Conservation (phyloP, 2,113 vertebrate species). For the Psettodes erumei region DNA sequence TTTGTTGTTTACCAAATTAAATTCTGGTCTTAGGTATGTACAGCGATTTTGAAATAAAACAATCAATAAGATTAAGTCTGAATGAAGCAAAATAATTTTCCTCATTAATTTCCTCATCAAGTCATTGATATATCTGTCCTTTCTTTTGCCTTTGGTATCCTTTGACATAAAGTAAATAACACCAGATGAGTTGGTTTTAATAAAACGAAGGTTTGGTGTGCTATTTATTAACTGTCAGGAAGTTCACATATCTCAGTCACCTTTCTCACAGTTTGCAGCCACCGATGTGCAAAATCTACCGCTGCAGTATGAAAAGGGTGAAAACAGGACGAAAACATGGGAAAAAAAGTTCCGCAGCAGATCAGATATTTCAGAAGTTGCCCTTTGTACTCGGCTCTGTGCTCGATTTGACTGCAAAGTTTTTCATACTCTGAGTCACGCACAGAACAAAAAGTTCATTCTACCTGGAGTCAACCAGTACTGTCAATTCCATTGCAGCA, state of each 20-base stretch:
- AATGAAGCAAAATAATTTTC: not conserved
- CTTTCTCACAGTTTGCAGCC: not conserved
- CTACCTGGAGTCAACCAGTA: not conserved
- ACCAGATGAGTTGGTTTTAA: not conserved
- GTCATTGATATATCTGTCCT: no score
- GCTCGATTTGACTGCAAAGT: not conserved
- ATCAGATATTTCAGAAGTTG: conserved; percentile 3
- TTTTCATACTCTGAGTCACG: not conserved
- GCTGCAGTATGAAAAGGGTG: not conserved
- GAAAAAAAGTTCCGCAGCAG: not conserved
- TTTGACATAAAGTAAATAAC: not conserved
- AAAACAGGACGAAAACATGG: not conserved
- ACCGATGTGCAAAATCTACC: not conserved
- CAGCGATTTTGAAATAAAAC: no score
- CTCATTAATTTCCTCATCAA: no score
- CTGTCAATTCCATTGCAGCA: not conserved
- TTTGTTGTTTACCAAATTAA: no score
- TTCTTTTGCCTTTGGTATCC: not conserved
- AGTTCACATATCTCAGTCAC: not conserved
- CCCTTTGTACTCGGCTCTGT: conserved; percentile 1
- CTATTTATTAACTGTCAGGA: not conserved
- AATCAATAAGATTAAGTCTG: no score
- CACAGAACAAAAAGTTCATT: conserved; percentile 5
- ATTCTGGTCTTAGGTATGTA: no score
- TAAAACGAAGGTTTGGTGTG: not conserved